Conservation (phyloP, 2,888 invertebrate genomes). For the Nipponacmea schrenckii region DNA sequence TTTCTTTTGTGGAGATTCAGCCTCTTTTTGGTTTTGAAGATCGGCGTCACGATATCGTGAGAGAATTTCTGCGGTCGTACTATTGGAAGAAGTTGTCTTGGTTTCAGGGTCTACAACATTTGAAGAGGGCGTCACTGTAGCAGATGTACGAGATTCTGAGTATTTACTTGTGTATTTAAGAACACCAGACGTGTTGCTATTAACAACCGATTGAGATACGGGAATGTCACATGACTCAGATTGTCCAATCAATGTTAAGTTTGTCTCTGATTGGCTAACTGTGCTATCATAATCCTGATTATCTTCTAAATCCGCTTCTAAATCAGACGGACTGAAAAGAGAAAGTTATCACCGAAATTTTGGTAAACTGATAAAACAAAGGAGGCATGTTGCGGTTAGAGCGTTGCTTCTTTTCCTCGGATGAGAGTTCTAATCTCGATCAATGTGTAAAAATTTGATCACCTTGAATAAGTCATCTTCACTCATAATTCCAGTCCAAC, state of each 20-base stretch:
- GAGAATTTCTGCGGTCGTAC: slow-evolving; percentile 21
- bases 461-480: too few relatives aligned
- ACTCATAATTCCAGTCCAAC: too few relatives aligned
- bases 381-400: too few relatives aligned
- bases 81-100: slow-evolving; percentile 36
- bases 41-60: not conserved
- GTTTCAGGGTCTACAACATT: slow-evolving; percentile 33
- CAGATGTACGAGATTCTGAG: slow-evolving; percentile 35
- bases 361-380: too few relatives aligned
- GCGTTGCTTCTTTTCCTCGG: too few relatives aligned
- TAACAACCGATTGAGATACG: not conserved
- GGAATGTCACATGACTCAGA: slow-evolving; percentile 42
- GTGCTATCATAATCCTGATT: slow-evolving; percentile 72
- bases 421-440: too few relatives aligned
- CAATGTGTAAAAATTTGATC: too few relatives aligned
- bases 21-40: not conserved
- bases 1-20: not conserved
- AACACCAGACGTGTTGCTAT: slow-evolving; percentile 10
- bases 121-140: slow-evolving; percentile 12
- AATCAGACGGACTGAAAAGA: slow-evolving; percentile 71
- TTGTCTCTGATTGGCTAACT: slow-evolving; percentile 70
- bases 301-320: slow-evolving; percentile 75
- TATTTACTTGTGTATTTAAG: slow-evolving; percentile 27
- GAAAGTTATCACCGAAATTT: too few relatives aligned
- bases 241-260: slow-evolving; percentile 60